phyloP scores from a whole-genome alignment of 2,888 invertebrate species.

The Terebella lapidaria region DNA sequence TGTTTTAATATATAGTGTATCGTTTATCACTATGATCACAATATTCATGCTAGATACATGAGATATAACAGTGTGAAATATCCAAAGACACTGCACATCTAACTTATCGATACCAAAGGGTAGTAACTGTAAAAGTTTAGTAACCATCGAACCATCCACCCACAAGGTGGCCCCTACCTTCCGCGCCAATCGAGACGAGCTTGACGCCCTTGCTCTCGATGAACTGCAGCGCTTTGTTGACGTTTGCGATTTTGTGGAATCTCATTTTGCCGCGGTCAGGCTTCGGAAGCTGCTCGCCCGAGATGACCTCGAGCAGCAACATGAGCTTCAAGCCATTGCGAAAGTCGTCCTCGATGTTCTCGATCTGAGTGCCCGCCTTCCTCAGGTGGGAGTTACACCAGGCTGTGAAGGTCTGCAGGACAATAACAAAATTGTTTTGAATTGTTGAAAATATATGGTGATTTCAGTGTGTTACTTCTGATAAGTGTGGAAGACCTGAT shows the following conservation, averaged over 20 bases:
- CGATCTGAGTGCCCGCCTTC: constrained; percentile 97
- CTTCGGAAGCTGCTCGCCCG: constrained; percentile 96
- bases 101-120: too few relatives aligned
- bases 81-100: too few relatives aligned
- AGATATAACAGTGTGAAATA: too few relatives aligned
- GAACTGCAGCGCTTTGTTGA: constrained; percentile 98
- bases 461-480: too few relatives aligned
- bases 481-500: too few relatives aligned
- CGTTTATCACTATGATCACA: too few relatives aligned
- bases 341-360: constrained; percentile 99
- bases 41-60: too few relatives aligned
- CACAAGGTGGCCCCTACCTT: constrained; percentile 66
- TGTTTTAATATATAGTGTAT: too few relatives aligned
- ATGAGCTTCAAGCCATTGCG: constrained; percentile 98
- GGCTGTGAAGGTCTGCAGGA: constrained; percentile 98
- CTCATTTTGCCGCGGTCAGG: constrained; percentile 98
- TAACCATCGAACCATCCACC: too few relatives aligned
- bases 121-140: too few relatives aligned
- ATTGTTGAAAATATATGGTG: too few relatives aligned
- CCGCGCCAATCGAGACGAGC: constrained; percentile 97
- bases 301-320: constrained; percentile 91
- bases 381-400: constrained; percentile 99
- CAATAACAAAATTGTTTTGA: too few relatives aligned
- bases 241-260: constrained; percentile 99
- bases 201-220: constrained; percentile 99